These are phyloP conservation scores for Molossus alvarezi DNA, from an alignment of 2,797 vertebrate species.

Conservation along the genomic window DNA sequence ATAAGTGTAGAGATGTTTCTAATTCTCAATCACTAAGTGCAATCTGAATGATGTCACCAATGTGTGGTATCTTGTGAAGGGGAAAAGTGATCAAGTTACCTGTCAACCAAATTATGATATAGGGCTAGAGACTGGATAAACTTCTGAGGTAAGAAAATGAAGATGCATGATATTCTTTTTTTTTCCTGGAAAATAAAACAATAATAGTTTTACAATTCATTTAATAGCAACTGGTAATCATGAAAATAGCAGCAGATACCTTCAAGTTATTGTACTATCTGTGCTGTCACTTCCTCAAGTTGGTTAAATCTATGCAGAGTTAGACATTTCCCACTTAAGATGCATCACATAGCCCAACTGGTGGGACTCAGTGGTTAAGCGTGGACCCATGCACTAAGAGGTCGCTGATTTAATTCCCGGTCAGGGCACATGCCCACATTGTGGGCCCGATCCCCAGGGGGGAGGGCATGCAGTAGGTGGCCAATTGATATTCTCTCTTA, in stretches of 20 bases:
- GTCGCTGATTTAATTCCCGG: too few relatives aligned
- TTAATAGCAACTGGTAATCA: slow-evolving; percentile 4
- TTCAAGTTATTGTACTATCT: not conserved
- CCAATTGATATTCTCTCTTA: too few relatives aligned
- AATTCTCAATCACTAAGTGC: not conserved
- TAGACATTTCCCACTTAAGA: not conserved
- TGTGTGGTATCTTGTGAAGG: not conserved
- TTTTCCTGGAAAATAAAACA: slow-evolving; percentile 88
- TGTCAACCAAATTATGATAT: not conserved
- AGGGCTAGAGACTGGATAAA: not conserved
- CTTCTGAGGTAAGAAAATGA: not conserved
- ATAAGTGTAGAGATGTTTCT: not conserved
- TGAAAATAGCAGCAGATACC: not conserved
- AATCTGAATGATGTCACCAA: not conserved
- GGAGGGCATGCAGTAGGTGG: too few relatives aligned
- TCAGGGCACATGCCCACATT: too few relatives aligned
- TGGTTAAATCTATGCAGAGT: not conserved
- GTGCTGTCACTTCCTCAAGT: not conserved
- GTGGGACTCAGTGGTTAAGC: too few relatives aligned
- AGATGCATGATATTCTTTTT: not conserved
- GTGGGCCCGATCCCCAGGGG: too few relatives aligned
- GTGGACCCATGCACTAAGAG: too few relatives aligned
- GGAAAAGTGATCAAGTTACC: not conserved
- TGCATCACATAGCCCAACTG: too few relatives aligned
- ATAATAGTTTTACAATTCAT: slow-evolving; percentile 28